Evolutionary conservation across 1,140 invertebrate species (phyloP), one percentile per base, ranked within the genome.

Genomic region (Lethocerus indicus): DNA sequence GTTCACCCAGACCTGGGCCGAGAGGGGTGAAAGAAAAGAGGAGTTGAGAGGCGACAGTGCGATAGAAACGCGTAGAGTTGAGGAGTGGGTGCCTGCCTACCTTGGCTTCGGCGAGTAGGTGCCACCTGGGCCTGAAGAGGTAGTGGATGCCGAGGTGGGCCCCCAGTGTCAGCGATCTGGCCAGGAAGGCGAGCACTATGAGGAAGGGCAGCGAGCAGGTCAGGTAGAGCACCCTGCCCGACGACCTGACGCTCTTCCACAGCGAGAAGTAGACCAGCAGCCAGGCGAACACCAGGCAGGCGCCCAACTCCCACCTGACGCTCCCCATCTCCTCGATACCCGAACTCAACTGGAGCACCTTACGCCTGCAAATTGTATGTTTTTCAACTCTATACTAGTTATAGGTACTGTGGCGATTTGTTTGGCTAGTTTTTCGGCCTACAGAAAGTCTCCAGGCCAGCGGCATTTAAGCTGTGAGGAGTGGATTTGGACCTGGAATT

Each of bases 211-310:
- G 70, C 5, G 83, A 88, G 24, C 85, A 83, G 6, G 88, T 91
- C 58, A 92, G 78, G 64, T 91, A 91, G 42, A 88, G 76, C 25
- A 86, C 74, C 59, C 68, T 64, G 2, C 84, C 87, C 57, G 83
- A 80, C 39, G 83, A 87, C 61, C 83, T 83, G 48, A 90, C 87
- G 47, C 85, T 88, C 68, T 92, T 92, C 82, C 88, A 92, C 36
- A 92, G 77, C 41, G 85, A 86, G 63, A 93, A 89, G 66, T 92
- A 93, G 36, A 92, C 87, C 54, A 93, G 68, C 35, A 90, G 71
- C 87, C 88, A 93, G 47, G 84, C 84, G 53, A 84, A 79, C 23
- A 91, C 68, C 24, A 93, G 70, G 58, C 85, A 89, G 25, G 84
- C 80, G 18, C 88, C 79, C 27, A 93, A 67, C 59, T 92, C 87